Evolutionary conservation across 1,140 invertebrate species (phyloP).

Genomic region (Oreohelix idahoensis): DNA sequence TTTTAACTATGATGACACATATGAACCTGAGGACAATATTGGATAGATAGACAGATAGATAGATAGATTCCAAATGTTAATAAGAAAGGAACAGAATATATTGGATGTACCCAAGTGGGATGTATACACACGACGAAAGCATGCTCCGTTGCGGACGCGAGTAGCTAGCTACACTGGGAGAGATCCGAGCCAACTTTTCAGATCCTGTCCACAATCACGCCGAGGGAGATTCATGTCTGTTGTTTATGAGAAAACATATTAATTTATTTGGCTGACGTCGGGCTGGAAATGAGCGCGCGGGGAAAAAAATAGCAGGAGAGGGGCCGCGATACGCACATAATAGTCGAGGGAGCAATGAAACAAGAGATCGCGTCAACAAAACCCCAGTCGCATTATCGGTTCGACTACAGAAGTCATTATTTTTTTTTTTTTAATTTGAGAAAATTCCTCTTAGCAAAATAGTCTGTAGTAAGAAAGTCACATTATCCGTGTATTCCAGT

Average conservation of each 20-base stretch:
- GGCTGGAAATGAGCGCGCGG: background rate
- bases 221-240: background rate
- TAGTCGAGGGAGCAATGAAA: background rate
- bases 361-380: background rate
- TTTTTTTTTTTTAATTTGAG: too few species aligned
- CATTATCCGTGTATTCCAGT: too few species aligned
- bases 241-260: background rate
- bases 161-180: background rate
- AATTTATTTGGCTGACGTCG: background rate
- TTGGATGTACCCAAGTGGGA: too few species aligned
- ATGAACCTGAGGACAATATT: too few species aligned
- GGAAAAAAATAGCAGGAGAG: background rate
- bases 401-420: too few species aligned
- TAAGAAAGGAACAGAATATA: too few species aligned
- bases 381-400: background rate
- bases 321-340: too few species aligned
- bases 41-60: too few species aligned
- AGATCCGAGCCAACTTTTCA: background rate
- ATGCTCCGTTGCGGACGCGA: background rate
- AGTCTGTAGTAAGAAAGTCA: too few species aligned
- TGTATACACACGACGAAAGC: background rate
- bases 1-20: too few species aligned
- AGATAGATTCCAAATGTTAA: too few species aligned
- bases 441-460: too few species aligned
- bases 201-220: background rate